phyloP scores from a whole-genome alignment of 2,888 invertebrate species.

The Amphipyra berbera region DNA sequence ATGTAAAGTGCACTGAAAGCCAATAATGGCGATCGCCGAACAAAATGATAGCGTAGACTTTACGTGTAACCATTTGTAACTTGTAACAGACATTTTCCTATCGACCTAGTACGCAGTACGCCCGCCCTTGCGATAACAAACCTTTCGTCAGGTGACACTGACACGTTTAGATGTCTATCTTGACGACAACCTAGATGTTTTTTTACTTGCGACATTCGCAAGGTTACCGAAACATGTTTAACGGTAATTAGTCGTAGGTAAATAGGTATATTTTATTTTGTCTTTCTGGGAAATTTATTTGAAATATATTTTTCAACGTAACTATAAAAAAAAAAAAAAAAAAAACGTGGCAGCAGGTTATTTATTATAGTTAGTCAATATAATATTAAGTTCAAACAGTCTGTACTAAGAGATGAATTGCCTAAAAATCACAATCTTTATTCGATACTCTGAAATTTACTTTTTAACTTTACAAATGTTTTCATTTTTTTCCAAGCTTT shows the following conservation, averaged over 20 bases:
- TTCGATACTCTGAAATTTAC: slow-evolving; percentile 13
- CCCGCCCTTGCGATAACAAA: slow-evolving; percentile 34
- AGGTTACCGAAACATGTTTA: slow-evolving; percentile 3
- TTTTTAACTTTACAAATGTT: slow-evolving; percentile 24
- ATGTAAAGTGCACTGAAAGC: neutral
- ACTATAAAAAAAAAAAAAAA: slow-evolving; percentile 10
- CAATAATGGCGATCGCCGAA: neutral
- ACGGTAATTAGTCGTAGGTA: neutral
- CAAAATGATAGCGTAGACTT: slow-evolving; percentile 7
- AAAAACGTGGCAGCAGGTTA: slow-evolving; percentile 14
- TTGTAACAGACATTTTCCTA: slow-evolving; percentile 10
- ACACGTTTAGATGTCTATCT: slow-evolving; percentile 44
- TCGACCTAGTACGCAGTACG: slow-evolving; percentile 13
- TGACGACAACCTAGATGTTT: slow-evolving; percentile 22
- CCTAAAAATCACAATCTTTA: slow-evolving; percentile 12
- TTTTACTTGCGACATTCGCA: slow-evolving; percentile 6
- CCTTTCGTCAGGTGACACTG: slow-evolving; percentile 49
- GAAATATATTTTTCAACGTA: too few species aligned
- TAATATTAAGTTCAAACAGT: slow-evolving; percentile 22
- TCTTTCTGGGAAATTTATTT: too few species aligned
- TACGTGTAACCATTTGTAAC: slow-evolving; percentile 16
- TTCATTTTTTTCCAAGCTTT: slow-evolving; percentile 16
- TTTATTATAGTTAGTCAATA: slow-evolving; percentile 25
- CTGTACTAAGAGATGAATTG: slow-evolving; percentile 2
- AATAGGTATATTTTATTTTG: too few species aligned